Conservation (phyloP, 2,797 vertebrate species). For the Netta rufina region DNA sequence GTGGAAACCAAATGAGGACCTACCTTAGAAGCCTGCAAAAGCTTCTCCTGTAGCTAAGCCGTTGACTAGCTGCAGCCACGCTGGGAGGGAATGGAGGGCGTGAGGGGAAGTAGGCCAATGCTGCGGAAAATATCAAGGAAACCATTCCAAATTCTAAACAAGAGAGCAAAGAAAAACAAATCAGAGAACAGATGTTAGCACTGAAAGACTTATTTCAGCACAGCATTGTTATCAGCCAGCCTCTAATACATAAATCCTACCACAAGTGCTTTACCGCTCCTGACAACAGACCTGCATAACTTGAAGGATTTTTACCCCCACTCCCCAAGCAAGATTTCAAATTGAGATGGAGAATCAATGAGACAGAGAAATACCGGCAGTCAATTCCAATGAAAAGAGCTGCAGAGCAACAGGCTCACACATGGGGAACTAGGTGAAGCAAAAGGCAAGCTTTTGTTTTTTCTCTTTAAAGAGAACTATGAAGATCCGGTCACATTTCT, state of each 20-base stretch:
- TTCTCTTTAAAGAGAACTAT: background rate
- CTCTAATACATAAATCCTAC: background rate
- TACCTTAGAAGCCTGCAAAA: conserved; percentile 94
- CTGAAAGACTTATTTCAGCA: background rate
- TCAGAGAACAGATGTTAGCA: conserved; percentile 12
- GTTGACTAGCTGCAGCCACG: conserved; percentile 93
- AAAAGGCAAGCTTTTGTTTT: background rate
- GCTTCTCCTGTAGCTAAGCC: conserved; percentile 93
- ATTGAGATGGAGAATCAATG: background rate
- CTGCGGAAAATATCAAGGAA: conserved; percentile 85
- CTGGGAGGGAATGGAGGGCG: conserved; percentile 94
- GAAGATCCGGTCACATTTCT: background rate
- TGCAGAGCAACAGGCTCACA: background rate
- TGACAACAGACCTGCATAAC: background rate
- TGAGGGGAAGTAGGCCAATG: conserved; percentile 92
- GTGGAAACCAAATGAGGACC: background rate
- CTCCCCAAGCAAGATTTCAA: conserved; percentile 6
- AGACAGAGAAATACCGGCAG: background rate
- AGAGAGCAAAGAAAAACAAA: conserved; percentile 45
- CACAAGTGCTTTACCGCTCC: background rate
- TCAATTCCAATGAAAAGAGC: background rate
- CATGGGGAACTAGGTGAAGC: background rate
- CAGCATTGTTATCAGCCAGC: background rate
- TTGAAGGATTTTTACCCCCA: background rate
- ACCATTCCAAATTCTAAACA: conserved; percentile 87